Evolutionary conservation across 2,888 invertebrate genomes (phyloP).

Genomic region (Drosophila tanythrix): DNA sequence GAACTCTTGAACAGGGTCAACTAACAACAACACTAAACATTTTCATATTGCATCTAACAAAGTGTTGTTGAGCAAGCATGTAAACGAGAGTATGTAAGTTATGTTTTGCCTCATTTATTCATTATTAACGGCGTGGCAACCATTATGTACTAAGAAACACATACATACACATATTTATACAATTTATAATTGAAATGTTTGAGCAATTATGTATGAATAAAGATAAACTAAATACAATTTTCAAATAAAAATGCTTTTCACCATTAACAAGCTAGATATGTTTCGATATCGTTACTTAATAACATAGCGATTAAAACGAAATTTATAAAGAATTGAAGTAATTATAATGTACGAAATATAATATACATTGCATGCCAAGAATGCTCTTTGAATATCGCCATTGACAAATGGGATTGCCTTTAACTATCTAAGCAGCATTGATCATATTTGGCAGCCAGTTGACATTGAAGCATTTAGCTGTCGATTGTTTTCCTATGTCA

Average conservation of each 20-base stretch:
- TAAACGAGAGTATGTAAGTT: constrained; percentile 14
- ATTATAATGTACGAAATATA: constrained; percentile 43
- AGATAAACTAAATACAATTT: constrained; percentile 55
- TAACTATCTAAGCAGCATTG: constrained; percentile 49
- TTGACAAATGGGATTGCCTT: constrained; percentile 34
- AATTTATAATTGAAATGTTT: constrained; percentile 60
- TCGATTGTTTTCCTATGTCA: constrained; percentile 37
- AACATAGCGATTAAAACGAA: constrained; percentile 43
- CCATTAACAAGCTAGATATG: constrained; percentile 53
- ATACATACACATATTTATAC: constrained; percentile 58
- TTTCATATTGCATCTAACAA: constrained; percentile 5
- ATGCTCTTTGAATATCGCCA: constrained; percentile 32
- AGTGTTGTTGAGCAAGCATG: constrained; percentile 1
- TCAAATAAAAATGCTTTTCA: constrained; percentile 54
- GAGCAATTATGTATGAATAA: constrained; percentile 52
- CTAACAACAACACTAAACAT: background rate
- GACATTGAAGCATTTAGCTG: constrained; percentile 28
- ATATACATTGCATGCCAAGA: constrained; percentile 41
- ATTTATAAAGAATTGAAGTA: constrained; percentile 29
- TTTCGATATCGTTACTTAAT: constrained; percentile 48
- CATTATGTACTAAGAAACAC: constrained; percentile 55
- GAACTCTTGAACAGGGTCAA: background rate
- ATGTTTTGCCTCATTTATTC: constrained; percentile 63
- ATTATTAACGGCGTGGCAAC: constrained; percentile 57
- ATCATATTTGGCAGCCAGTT: constrained; percentile 41